Base-by-base conservation (phyloP, 2,797 vertebrate genomes). In the Hybognathus amarus region DNA sequence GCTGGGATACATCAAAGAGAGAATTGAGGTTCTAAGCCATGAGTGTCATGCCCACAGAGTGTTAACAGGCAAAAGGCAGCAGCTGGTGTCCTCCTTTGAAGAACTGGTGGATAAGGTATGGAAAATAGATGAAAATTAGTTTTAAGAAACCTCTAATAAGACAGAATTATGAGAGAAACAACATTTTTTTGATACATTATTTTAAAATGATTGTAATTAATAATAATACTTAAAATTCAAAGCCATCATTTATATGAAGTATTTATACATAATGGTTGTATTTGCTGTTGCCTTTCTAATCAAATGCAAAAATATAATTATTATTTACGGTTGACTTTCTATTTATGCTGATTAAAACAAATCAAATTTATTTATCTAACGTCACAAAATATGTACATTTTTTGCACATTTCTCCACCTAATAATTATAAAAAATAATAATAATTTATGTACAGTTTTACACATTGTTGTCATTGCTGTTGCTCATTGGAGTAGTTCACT, bases 81-180 rank as follows among this genome's bases (percentile, higher is more conserved):
- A 93, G n/a, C 86, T 96, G 89, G 87, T 89, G 83, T 85, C 85
- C 1, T 93, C 89, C 3, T 91, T 96, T 84, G 94, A 97, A 78
- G 92, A 89, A 45, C 90, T 91, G 11, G 76, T 95, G 73, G 92
- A 91, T 42, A 96, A 97, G 96, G 97, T 98, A 94, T 1, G 38
- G 22, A 70, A 63, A 84, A 17, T 18, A 15, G 8, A 7, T 33
- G 30, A n/a, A n/a, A n/a, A n/a, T 2, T 30, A 30, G 15, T 77
- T 42, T 77, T 38, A 17, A 74, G 45, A 59, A 12, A 15, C 2
- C 6, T 59, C 38, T 76, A 27, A 61, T 45, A 63, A 42, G 22
- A 69, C n/a, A 17, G 68, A 70, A 30, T 71, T 20, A 1, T 50
- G 42, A 7, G 24, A 3, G 9, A 30, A 71, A 30, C 24, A 6